These are phyloP conservation scores for Palythoa grandis DNA, from an alignment of 92 coral and sea anemone species.

Conservation along the genomic window DNA sequence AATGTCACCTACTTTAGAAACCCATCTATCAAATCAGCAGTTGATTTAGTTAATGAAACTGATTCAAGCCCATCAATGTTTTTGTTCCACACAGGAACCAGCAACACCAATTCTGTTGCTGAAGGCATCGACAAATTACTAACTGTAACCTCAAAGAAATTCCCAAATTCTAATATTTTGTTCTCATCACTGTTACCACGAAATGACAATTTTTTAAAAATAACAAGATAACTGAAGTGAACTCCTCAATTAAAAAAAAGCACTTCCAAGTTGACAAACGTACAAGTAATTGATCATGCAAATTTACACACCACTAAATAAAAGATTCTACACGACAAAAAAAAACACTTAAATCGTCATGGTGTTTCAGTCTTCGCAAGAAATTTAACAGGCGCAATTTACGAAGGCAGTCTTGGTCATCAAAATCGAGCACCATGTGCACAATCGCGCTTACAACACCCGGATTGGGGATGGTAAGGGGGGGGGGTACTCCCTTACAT, in stretches of 20 bases:
- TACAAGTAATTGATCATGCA: neutral
- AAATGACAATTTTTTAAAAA: conserved; percentile 4
- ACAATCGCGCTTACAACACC: neutral
- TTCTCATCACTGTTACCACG: conserved; percentile 24
- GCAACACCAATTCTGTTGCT: neutral
- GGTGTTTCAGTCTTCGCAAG: conserved; percentile 20
- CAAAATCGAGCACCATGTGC: neutral
- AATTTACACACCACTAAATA: conserved; percentile 1
- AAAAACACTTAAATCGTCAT: conserved; percentile 9
- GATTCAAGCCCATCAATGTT: neutral
- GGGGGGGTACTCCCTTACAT: too few relatives aligned
- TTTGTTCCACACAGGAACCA: neutral
- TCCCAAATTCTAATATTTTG: neutral
- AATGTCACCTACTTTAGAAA: neutral
- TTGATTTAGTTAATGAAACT: neutral
- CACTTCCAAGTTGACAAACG: conserved; percentile 7
- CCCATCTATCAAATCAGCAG: neutral
- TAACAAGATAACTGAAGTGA: neutral
- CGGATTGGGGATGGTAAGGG: too few relatives aligned
- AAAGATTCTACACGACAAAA: conserved; percentile 23
- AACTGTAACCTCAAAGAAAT: neutral
- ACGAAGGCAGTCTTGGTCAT: conserved; percentile 11
- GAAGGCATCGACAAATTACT: neutral
- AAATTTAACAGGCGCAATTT: conserved; percentile 16
- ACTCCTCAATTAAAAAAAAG: neutral